Evolutionary conservation across 2,113 vertebrate genomes (phyloP), one percentile per base, ranked within the genome.

Genomic region (Dendropsophus ebraccatus): DNA sequence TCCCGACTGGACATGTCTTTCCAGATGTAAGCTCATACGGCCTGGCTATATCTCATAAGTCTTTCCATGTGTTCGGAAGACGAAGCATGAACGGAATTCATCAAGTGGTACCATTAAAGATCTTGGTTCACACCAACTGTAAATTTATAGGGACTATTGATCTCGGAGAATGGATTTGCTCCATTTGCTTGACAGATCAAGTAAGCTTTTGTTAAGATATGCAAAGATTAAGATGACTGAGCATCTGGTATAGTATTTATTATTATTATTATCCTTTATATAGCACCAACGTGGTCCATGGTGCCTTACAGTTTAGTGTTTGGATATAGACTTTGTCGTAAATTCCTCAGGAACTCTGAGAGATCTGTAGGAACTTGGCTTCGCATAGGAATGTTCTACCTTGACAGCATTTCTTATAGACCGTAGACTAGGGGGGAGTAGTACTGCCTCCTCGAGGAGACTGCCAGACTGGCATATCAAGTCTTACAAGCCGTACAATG

Each of bases 21-120:
- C 60, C 81, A 82, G 60, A 82, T 70, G 76, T 86, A 77, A 21
- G 32, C 30, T 35, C 49, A 79, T 37, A 67, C 21, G 56, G 58
- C 75, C 76, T 77, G 78, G 30, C 83, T 77, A 77, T 77, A 77
- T 77, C 60, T 62, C 75, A 50, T 49, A 32, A 70, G 69, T 86
- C 65, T 81, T 76, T 86, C 79, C 69, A 62, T 62, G 67, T 72
- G 77, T 85, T 37, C 16, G 28, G 50, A 37, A 54, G 84, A 69
- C 47, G 41, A 74, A 37, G 60, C 60, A 70, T 45, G 73, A 50
- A 52, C 41, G 60, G 80, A 49, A 69, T 50, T 70, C 45, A 50
- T 67, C 62, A 50, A 50, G 28, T 67, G 60, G 58, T 49, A 23
- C 19, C 62, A 82, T 70, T 70, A 50, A 70, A 50, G 41, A 81